These are phyloP conservation scores for Candoia aspera DNA, from an alignment of 2,113 vertebrate species.

Conservation along the genomic window DNA sequence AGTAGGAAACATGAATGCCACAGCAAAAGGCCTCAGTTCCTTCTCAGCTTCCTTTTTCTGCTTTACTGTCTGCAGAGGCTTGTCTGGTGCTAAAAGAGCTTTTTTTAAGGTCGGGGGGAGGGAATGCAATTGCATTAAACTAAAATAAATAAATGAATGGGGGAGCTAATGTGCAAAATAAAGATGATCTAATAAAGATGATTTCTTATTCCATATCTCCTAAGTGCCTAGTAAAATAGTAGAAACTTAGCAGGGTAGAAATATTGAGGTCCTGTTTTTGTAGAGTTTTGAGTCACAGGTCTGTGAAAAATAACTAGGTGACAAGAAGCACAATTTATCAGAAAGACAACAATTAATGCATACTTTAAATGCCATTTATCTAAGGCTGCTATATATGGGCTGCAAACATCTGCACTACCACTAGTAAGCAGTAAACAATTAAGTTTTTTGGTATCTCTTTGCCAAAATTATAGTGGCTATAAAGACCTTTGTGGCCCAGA, in stretches of 20 bases:
- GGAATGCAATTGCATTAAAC: not conserved
- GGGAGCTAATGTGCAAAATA: not conserved
- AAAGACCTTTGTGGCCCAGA: no score
- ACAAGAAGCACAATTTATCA: not conserved
- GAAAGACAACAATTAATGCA: not conserved
- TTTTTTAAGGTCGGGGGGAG: not conserved
- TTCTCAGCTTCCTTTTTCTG: slow-evolving; percentile 14
- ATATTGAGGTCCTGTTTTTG: not conserved
- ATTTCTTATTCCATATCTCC: not conserved
- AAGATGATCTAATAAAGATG: not conserved
- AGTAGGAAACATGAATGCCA: slow-evolving; percentile 56
- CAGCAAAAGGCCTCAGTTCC: slow-evolving; percentile 40
- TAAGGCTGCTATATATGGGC: not conserved
- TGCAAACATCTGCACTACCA: no score
- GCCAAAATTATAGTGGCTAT: no score
- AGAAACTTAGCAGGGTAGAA: not conserved
- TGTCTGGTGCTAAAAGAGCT: not conserved
- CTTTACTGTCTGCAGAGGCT: not conserved
- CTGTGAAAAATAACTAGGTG: not conserved
- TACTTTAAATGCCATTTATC: not conserved
- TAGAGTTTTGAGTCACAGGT: not conserved
- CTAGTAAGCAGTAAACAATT: not conserved
- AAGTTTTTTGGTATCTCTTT: not conserved
- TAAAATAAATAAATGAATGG: not conserved
- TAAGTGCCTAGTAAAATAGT: not conserved